These are phyloP conservation scores for Tetraneura akinire DNA, from an alignment of 1,140 invertebrate species.

Conservation along the genomic window DNA sequence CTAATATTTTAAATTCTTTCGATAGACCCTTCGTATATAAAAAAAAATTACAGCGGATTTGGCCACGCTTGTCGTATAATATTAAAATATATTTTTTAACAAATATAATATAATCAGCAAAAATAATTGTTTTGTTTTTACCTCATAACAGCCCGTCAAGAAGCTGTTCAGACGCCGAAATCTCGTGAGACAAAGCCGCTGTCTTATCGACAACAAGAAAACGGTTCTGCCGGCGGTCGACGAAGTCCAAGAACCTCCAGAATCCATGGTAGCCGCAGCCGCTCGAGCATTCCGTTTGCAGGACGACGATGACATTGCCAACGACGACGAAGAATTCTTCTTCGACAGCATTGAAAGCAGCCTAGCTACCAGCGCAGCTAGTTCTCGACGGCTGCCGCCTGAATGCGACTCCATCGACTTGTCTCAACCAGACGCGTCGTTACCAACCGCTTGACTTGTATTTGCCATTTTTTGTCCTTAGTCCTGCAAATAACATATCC, in stretches of 20 bases:
- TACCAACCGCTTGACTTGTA: background rate
- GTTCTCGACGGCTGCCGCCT: background rate
- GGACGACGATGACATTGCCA: background rate
- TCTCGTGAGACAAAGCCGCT: constrained; percentile 12
- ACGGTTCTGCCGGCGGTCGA: constrained; percentile 36
- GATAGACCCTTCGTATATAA: too few relatives aligned
- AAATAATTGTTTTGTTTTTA: background rate
- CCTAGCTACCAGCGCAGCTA: constrained; percentile 31
- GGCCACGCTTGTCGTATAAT: too few relatives aligned
- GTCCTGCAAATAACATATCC: too few relatives aligned
- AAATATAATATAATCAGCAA: too few relatives aligned
- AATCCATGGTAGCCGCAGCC: background rate
- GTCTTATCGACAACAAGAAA: constrained; percentile 17
- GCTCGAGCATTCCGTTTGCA: background rate
- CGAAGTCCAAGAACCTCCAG: constrained; percentile 37
- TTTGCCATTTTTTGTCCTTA: background rate
- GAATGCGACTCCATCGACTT: constrained; percentile 44
- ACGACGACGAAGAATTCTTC: constrained; percentile 28
- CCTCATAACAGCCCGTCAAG: background rate
- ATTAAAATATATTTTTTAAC: too few relatives aligned
- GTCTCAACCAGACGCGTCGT: constrained; percentile 38
- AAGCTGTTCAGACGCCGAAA: constrained; percentile 39
- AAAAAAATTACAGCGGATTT: too few relatives aligned
- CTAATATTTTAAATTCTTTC: too few relatives aligned
- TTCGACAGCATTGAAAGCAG: constrained; percentile 48